Evolutionary conservation across 2,113 vertebrate genomes (phyloP).

Genomic region (Pitta sordida): DNA sequence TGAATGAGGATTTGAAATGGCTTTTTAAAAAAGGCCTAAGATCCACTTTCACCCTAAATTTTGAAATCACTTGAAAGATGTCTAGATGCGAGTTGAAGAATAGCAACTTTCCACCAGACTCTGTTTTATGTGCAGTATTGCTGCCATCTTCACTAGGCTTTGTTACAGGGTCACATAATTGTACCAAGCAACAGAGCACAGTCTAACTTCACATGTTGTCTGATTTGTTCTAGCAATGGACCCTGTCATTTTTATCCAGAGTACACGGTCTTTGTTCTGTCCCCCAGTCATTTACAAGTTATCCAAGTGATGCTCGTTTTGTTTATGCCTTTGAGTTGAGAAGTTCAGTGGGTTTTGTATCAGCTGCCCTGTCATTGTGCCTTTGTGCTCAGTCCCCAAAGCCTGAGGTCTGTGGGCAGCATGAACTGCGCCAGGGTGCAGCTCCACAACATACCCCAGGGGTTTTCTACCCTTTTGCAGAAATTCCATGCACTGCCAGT

Average conservation of each 20-base stretch:
- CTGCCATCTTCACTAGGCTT: constrained; percentile 49
- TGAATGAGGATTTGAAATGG: constrained; percentile 49
- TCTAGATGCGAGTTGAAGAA: constrained; percentile 40
- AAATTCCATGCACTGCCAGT: background rate
- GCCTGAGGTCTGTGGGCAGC: background rate
- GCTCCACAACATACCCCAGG: background rate
- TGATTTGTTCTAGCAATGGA: constrained; percentile 26
- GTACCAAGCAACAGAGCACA: background rate
- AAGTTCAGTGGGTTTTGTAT: background rate
- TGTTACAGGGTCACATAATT: constrained; percentile 36
- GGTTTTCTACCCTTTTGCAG: background rate
- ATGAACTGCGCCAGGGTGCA: background rate
- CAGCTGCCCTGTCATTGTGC: background rate
- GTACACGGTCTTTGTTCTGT: background rate
- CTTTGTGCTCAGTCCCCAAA: background rate
- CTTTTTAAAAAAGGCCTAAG: constrained; percentile 55
- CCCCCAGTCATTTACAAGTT: background rate
- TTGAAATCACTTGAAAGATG: constrained; percentile 49
- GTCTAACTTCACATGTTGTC: background rate
- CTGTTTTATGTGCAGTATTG: background rate
- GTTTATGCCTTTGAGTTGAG: background rate
- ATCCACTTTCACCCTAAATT: constrained; percentile 51
- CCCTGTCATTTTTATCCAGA: background rate
- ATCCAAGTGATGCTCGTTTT: background rate
- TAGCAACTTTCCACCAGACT: constrained; percentile 33